A percentile compares a stretch with the other conserved stretches of the same genome.
Conservation (phyloP, 2,888 invertebrate species). For the Eupithecia subumbrata region DNA sequence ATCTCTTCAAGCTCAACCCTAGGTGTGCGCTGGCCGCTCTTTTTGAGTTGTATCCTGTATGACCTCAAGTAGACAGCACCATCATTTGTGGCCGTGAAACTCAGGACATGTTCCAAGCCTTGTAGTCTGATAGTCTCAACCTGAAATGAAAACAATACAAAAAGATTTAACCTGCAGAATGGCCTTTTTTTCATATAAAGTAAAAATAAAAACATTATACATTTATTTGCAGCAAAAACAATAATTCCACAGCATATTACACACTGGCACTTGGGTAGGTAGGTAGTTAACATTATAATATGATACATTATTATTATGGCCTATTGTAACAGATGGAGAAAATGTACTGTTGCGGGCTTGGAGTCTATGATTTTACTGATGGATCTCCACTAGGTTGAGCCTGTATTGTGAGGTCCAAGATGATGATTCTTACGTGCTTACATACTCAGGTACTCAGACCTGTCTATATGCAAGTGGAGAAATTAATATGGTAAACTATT, state of each 20-base stretch:
- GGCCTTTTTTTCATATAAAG: not conserved
- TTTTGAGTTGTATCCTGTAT: conserved; percentile 92
- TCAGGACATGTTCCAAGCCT: conserved; percentile 96
- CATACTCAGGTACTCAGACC: not conserved
- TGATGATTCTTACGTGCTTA: too few relatives aligned
- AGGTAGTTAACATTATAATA: too few relatives aligned
- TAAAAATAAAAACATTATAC: too few relatives aligned
- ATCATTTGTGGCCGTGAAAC: conserved; percentile 92
- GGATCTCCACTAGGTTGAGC: too few relatives aligned
- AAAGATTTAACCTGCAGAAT: not conserved
- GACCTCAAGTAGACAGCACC: conserved; percentile 91
- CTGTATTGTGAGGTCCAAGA: too few relatives aligned
- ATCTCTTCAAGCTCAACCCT: conserved; percentile 96
- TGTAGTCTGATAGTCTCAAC: conserved; percentile 93
- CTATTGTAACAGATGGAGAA: too few relatives aligned
- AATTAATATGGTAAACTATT: not conserved
- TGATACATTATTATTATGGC: too few relatives aligned
- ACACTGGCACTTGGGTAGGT: too few relatives aligned
- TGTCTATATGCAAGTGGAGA: not conserved
- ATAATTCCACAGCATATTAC: too few relatives aligned
- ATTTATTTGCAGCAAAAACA: too few relatives aligned
- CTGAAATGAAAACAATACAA: conserved; percentile 56
- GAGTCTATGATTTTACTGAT: too few relatives aligned
- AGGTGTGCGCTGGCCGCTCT: conserved; percentile 94
- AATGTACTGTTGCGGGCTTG: too few relatives aligned